A percentile compares a stretch with the other conserved stretches of the same genome.
Conservation (phyloP, 2,797 vertebrate species). For the Chloroceryle amazona region DNA sequence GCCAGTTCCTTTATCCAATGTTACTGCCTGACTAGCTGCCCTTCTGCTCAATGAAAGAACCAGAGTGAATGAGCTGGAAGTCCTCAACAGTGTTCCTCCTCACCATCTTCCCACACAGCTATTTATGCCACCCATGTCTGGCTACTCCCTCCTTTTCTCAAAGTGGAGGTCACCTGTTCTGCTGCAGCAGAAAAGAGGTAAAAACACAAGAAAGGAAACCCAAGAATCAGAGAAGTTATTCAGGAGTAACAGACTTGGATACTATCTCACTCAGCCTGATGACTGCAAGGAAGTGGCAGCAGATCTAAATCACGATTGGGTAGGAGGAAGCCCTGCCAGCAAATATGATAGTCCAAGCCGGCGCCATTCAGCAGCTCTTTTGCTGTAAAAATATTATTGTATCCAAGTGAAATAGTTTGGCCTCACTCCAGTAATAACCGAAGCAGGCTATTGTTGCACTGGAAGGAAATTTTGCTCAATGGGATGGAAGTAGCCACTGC, state of each 20-base stretch:
- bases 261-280: not conserved
- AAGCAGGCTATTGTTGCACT: not conserved
- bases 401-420: constrained; percentile 28
- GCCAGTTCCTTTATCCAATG: not conserved
- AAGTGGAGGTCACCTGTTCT: not conserved
- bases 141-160: not conserved
- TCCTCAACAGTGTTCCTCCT: not conserved
- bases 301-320: not conserved
- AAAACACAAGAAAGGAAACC: not conserved
- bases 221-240: not conserved
- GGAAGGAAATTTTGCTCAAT: not conserved
- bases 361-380: not conserved
- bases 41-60: not conserved
- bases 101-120: not conserved
- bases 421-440: not conserved
- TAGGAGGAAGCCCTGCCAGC: not conserved
- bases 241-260: not conserved
- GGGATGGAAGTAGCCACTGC: not conserved
- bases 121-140: not conserved
- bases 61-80: not conserved
- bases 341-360: not conserved
- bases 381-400: constrained; percentile 31
- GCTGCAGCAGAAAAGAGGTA: not conserved
- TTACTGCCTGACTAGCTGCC: not conserved
- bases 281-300: not conserved